phyloP scores from a whole-genome alignment of 2,888 invertebrate genomes.

The Shargacucullia verbasci region DNA sequence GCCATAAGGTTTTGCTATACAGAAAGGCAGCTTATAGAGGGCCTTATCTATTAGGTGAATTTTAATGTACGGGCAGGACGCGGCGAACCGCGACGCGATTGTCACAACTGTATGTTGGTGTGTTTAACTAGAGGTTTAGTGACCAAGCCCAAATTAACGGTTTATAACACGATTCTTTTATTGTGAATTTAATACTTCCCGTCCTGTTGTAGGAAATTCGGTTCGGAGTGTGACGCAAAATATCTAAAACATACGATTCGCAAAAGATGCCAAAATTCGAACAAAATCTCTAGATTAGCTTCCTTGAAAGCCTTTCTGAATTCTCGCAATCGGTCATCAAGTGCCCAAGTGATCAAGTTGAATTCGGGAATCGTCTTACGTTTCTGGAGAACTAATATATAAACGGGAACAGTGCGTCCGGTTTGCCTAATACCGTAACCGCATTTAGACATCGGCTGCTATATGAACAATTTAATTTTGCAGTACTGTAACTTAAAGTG shows the following conservation, averaged over 20 bases:
- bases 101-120: slow-evolving; percentile 34
- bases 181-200: neutral
- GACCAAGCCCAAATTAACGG: slow-evolving; percentile 12
- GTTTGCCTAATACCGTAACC: slow-evolving; percentile 23
- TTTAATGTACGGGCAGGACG: slow-evolving; percentile 19
- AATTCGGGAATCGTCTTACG: neutral
- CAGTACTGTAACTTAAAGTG: no score
- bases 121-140: slow-evolving; percentile 10
- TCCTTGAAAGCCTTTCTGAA: no score
- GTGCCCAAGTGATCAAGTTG: no score
- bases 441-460: slow-evolving; percentile 15
- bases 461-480: no score
- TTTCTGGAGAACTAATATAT: slow-evolving; percentile 7
- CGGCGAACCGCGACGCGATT: slow-evolving; percentile 37
- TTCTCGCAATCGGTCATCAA: no score
- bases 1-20: no score
- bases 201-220: no score
- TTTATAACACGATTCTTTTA: slow-evolving; percentile 13
- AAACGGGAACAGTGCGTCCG: slow-evolving; percentile 10
- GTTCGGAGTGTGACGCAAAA: no score
- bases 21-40: no score
- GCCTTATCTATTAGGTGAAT: neutral
- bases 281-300: no score
- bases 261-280: no score
- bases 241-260: no score